Evolutionary conservation across 1,140 invertebrate genomes (phyloP), one percentile per base, ranked within the genome.

Genomic region (Aricia agestis): DNA sequence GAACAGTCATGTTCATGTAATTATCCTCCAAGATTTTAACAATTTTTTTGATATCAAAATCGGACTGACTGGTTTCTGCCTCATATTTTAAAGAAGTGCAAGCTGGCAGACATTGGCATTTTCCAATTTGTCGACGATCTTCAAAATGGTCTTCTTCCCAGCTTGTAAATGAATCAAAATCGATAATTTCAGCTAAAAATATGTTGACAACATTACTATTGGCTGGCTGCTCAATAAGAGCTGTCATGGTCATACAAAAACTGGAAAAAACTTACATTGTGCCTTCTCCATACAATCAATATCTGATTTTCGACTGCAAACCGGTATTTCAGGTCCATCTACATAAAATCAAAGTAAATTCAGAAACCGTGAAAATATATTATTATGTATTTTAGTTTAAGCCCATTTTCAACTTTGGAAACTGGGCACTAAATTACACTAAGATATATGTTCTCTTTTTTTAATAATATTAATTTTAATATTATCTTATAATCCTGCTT

Each of bases 41-140:
- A 92, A 78, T 63, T 18, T 63, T 94, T 91, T 19, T 18, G 10
- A 18, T 5, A 11, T 63, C 18, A 66, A 93, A 94, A 78, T 94
- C 92, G 6, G 93, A 94, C 79, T 95, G 94, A 1, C 94, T 94
- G 2, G 93, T 94, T 84, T 95, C 94, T 0, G 93, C 93, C 71
- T 94, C 93, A 78, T 95, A 95, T 5, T 92, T 89, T 0, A 95
- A 88, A 1, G 94, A 94, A 0, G 93, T 95, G 75, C 95, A 95
- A 0, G 94, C 92, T 2, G 94, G 94, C 68, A 95, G 83, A 77
- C 95, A 95, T 72, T 94, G 92, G 78, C 95, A 95, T 9, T 52
- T 52, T 52, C 45, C 45, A 52, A 52, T 52, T 86, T 74, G 2
- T 78, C 72, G 0, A 84, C 81, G n/a, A 92, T 52, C 45, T 15